Evolutionary conservation across 2,113 vertebrate genomes (phyloP), one percentile per base, ranked within the genome.

Genomic region (Nothoprocta pentlandii): DNA sequence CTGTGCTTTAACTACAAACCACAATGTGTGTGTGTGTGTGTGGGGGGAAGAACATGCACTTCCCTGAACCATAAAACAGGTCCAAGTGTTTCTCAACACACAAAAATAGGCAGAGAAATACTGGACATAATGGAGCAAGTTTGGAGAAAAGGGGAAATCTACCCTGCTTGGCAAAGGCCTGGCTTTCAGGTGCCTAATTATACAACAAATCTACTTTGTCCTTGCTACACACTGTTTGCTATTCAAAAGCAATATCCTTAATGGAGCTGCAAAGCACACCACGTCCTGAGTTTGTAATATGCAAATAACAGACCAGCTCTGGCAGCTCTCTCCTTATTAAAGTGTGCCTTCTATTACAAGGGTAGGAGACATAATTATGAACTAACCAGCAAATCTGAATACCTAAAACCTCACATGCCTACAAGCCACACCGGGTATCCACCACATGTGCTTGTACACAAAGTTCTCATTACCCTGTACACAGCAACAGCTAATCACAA

Each of bases 191-290:
- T 0, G 5, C 25, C 51, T 88, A 36, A 80, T 94, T 94, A 76
- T 92, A 39, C 28, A 89, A 80, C 81, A 92, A 87, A 88, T 74
- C 63, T 20, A 22, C 76, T 89, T 89, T 85, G 86, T 77, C 93
- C 93, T 90, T 89, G 87, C n/a, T 78, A 54, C 49, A 10, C 16
- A 28, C 9, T 91, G 93, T 96, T 96, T 92, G 85, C 70, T 89
- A 90, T 93, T 81, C 58, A 83, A 78, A 46, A 25, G 54, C 20
- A 73, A 3, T 87, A 94, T 4, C 41, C 2, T 39, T 84, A 86
- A 87, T 53, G 44, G 89, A 76, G 51, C 80, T 20, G 70, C 76
- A 67, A 51, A 73, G 88, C 67, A 83, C 92, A 70, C 0, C 0
- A 6, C 22, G 80, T 85, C 17, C 91, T 10, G 10, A 42, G 28